These are phyloP conservation scores for Lydus trimaculatus DNA, from an alignment of 2,888 invertebrate species.

Conservation along the genomic window DNA sequence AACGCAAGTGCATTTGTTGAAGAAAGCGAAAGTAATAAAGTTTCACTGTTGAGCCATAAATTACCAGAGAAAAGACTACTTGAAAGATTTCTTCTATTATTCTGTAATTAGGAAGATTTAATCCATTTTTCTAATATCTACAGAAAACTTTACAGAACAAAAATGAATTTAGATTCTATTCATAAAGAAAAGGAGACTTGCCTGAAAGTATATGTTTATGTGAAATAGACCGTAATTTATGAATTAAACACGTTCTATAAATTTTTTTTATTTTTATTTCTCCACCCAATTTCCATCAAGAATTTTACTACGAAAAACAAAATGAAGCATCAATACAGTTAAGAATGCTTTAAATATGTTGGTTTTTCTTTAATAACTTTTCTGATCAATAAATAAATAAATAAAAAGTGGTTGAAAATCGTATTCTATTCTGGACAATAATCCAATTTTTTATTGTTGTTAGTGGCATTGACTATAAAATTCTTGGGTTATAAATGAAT, in stretches of 20 bases:
- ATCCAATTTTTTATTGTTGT: neutral
- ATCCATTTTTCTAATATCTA: neutral
- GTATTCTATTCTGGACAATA: neutral
- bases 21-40: neutral
- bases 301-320: neutral
- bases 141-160: neutral
- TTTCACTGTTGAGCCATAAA: neutral
- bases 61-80: neutral
- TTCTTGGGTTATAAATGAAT: neutral
- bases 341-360: neutral
- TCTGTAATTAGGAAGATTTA: neutral
- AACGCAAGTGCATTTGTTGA: neutral
- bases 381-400: no score
- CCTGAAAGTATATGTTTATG: neutral
- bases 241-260: neutral
- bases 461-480: slow-evolving; percentile 2
- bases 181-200: neutral
- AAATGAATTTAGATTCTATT: neutral
- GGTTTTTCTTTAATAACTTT: no score
- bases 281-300: neutral
- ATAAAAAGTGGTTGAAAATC: neutral
- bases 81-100: neutral
- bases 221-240: neutral
- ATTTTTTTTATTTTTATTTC: neutral
- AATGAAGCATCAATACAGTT: neutral